A percentile compares a stretch with the other conserved stretches of the same genome.
These are phyloP conservation scores for Sciurus niger DNA, from an alignment of 2,113 vertebrate genomes.

Conservation along the genomic window DNA sequence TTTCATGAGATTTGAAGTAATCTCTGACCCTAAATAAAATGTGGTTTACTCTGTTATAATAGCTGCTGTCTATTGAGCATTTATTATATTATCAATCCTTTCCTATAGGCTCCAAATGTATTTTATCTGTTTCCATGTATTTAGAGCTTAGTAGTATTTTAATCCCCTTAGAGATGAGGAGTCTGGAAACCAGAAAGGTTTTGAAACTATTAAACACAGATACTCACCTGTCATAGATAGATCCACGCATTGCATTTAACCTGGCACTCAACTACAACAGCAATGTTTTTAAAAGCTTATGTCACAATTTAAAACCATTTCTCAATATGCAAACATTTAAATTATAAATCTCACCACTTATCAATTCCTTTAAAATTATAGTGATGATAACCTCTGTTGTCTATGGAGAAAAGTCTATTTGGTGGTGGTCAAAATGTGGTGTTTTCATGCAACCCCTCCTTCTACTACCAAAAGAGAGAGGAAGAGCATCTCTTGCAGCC, in stretches of 20 bases:
- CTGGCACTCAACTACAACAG: neutral
- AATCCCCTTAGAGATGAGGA: neutral
- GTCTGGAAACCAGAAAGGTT: neutral
- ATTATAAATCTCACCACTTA: neutral
- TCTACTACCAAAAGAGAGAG: neutral
- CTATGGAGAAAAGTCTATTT: neutral
- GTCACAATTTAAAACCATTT: no score
- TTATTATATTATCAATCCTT: neutral
- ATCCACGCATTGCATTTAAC: neutral
- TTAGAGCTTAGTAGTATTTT: neutral
- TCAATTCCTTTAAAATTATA: neutral
- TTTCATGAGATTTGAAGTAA: neutral
- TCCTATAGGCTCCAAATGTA: accelerated
- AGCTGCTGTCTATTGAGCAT: no score
- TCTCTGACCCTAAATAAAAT: neutral
- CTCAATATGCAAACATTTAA: neutral
- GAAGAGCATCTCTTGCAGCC: neutral
- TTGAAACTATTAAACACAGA: neutral
- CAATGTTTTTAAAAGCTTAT: neutral
- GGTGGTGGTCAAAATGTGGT: neutral
- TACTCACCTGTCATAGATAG: neutral
- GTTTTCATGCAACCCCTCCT: neutral
- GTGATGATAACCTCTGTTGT: neutral
- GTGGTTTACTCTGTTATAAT: neutral
- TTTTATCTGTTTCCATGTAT: neutral